Base-by-base conservation (phyloP, 2,797 vertebrate species). In the Triplophysa bombifrons region DNA sequence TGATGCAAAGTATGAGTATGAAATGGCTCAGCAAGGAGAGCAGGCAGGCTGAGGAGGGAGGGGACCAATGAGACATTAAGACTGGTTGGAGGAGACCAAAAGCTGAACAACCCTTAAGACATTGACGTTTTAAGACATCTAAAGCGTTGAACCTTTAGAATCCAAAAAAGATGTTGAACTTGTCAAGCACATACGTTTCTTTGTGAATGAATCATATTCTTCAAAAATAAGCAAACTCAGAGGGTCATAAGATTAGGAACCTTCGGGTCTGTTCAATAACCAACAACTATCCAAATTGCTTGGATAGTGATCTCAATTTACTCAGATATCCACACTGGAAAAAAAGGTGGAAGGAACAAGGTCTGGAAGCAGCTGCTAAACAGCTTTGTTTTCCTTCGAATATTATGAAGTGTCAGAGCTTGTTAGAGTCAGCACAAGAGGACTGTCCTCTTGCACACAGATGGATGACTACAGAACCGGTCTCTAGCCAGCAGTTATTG, bases 341-440 rank as follows among this genome's bases (percentile, higher is more conserved):
- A 78, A 25, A 65, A 84, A 83, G 55, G 50, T 67, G 75, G n/a
- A 72, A 25, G 22, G 60, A 71, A 53, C 19, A 11, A 66, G 19
- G 71, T 65, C 56, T 74, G 76, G 80, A 69, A 86, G 78, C 85
- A 86, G 87, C 81, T 84, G 81, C 81, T 69, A 82, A 83, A 81
- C 80, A 66, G 60, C 80, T 84, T 84, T 84, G 80, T 85, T 89
- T 84, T 83, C 41, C 78, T 85, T 88, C 73, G 82, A 74, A 86
- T 81, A 71, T 82, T 65, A 86, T 72, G 20, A 78, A 84, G 68
- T 73, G 80, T 74, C 85, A 80, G 60, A 85, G 88, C 78, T 81
- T 76, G 77, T 85, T 87, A 84, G 50, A 72, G 69, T 78, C 78
- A 86, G 76, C 82, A 80, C 80, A 84, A 46, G 38, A 72, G 53